phyloP scores from a whole-genome alignment of 2,797 vertebrate species.

The Schizopygopsis pylzovi region DNA sequence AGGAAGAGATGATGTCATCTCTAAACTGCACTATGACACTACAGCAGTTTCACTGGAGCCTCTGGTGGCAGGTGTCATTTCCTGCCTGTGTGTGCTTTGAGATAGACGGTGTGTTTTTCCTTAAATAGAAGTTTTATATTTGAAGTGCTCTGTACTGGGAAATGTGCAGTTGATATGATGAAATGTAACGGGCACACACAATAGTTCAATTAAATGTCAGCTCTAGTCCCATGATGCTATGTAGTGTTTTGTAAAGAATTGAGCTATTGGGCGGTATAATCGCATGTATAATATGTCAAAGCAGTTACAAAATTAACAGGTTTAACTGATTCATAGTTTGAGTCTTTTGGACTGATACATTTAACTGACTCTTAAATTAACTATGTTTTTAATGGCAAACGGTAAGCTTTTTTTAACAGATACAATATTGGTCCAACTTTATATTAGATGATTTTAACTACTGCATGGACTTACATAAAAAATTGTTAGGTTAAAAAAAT shows the following conservation, averaged over 20 bases:
- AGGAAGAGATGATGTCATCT: slow-evolving; percentile 82
- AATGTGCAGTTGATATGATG: background rate
- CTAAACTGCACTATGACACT: slow-evolving; percentile 79
- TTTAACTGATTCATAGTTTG: background rate
- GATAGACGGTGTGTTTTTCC: slow-evolving; percentile 66
- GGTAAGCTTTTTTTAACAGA: background rate
- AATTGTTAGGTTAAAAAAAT: background rate
- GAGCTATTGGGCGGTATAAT: background rate
- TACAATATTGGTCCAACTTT: background rate
- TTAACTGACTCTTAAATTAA: background rate
- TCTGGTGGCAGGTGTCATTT: slow-evolving; percentile 82
- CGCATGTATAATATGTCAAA: background rate
- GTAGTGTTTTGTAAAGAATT: background rate
- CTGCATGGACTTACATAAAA: background rate
- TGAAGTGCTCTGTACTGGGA: background rate
- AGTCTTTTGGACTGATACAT: background rate
- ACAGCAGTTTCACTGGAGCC: slow-evolving; percentile 76
- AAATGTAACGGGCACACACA: background rate
- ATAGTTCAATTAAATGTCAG: background rate
- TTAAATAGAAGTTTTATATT: slow-evolving; percentile 75
- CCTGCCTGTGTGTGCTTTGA: slow-evolving; percentile 69
- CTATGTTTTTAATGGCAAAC: background rate
- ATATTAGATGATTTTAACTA: background rate
- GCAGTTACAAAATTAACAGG: background rate
- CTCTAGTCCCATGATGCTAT: background rate